Evolutionary conservation across 2,797 vertebrate genomes (phyloP).

Genomic region (Phylloscopus collybita): DNA sequence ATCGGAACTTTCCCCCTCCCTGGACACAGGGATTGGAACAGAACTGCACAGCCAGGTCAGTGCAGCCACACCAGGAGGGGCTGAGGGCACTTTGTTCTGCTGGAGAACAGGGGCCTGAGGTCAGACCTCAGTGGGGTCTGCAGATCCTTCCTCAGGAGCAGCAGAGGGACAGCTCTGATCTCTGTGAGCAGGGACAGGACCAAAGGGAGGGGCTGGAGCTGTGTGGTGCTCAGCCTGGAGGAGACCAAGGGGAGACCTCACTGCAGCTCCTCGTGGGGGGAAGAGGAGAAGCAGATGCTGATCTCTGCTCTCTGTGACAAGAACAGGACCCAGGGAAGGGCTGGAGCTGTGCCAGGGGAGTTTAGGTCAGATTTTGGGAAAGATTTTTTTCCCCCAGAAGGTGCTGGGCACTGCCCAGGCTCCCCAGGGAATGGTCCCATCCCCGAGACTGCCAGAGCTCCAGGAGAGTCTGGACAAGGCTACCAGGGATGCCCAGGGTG

Average conservation of each 20-base stretch:
- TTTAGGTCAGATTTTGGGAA: accelerated
- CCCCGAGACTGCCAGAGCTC: background rate
- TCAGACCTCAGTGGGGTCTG: background rate
- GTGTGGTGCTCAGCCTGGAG: background rate
- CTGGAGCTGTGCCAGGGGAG: background rate
- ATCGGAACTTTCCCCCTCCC: no score
- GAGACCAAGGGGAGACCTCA: background rate
- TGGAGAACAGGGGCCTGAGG: background rate
- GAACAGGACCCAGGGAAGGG: background rate
- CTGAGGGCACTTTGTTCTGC: background rate
- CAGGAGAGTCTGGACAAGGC: accelerated
- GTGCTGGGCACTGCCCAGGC: background rate
- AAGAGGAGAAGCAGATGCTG: background rate
- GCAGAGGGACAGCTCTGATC: background rate
- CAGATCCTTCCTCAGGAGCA: background rate
- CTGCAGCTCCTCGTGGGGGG: background rate
- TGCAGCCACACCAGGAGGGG: background rate
- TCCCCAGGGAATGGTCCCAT: background rate
- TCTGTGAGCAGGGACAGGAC: background rate
- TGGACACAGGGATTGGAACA: background rate
- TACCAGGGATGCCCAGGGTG: background rate
- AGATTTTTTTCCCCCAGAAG: background rate
- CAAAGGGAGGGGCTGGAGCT: background rate
- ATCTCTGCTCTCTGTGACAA: background rate
- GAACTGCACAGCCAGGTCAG: background rate